Percentiles rank a stretch among this genome's conserved stretches.
phyloP scores from a whole-genome alignment of 2,888 invertebrate species.

The Sinodicranocentrus sp. region DNA sequence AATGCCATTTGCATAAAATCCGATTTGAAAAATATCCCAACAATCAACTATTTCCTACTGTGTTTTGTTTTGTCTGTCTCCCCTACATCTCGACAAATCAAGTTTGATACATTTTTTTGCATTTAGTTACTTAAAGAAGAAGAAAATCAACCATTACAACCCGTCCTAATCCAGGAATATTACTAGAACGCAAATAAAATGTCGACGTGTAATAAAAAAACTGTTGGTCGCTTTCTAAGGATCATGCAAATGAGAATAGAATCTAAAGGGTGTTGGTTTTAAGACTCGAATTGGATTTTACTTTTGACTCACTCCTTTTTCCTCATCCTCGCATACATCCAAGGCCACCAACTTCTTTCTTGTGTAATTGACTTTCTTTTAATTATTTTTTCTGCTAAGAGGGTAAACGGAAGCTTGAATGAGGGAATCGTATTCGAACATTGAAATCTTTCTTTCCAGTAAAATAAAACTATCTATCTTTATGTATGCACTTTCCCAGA shows the following conservation, averaged over 20 bases:
- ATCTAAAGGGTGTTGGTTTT: constrained; percentile 73
- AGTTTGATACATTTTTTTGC: too few relatives aligned
- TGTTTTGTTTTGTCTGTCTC: too few relatives aligned
- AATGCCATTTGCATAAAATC: too few relatives aligned
- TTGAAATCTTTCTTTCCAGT: constrained; percentile 64
- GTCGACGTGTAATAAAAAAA: constrained; percentile 43
- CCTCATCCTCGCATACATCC: background rate
- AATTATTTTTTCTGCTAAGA: constrained; percentile 75
- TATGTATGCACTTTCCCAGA: too few relatives aligned
- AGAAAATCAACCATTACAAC: background rate
- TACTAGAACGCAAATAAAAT: constrained; percentile 14
- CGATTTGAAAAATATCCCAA: too few relatives aligned
- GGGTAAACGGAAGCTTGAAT: constrained; percentile 64
- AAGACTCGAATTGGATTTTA: constrained; percentile 64
- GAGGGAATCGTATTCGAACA: constrained; percentile 72
- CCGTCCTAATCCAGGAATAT: background rate
- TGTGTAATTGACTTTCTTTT: constrained; percentile 77
- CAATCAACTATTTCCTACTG: too few relatives aligned
- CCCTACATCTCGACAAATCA: too few relatives aligned
- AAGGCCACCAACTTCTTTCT: constrained; percentile 63
- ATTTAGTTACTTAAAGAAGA: too few relatives aligned
- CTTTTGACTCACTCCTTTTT: constrained; percentile 8
- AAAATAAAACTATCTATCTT: constrained; percentile 39
- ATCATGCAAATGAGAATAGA: constrained; percentile 76
- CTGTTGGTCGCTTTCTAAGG: constrained; percentile 68